A percentile compares a stretch with the other conserved stretches of the same genome.
Conservation (phyloP, 1,140 invertebrate species). For the Formica exsecta region DNA sequence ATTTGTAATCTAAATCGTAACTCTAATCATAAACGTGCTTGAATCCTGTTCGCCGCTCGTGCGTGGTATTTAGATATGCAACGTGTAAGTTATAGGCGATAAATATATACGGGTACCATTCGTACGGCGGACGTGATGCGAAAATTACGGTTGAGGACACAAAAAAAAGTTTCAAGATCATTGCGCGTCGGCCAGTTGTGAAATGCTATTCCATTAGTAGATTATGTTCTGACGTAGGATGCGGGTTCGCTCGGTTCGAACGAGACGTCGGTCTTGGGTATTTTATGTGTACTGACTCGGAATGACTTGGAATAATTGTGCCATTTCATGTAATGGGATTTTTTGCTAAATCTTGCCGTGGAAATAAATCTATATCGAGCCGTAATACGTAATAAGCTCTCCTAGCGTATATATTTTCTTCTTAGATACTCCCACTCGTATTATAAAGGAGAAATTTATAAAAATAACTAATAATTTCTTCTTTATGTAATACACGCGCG, state of each 20-base stretch:
- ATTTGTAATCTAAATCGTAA: no score
- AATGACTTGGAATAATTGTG: constrained; percentile 9
- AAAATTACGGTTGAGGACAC: neutral
- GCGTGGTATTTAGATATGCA: constrained; percentile 18
- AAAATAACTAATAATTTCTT: constrained; percentile 36
- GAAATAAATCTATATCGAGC: constrained; percentile 11
- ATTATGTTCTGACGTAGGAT: constrained; percentile 37
- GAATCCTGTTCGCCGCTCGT: neutral
- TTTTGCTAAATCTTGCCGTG: neutral
- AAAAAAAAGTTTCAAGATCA: constrained; percentile 51
- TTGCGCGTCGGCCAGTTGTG: neutral
- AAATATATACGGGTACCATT: constrained; percentile 28
- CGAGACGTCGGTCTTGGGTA: constrained; percentile 3
- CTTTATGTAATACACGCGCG: neutral
- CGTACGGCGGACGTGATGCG: neutral
- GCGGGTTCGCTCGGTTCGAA: constrained; percentile 6
- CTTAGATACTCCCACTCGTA: neutral
- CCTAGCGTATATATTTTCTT: neutral
- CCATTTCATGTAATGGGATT: neutral
- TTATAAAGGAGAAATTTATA: constrained; percentile 28
- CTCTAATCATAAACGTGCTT: neutral
- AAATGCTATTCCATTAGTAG: constrained; percentile 29
- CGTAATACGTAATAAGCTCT: neutral
- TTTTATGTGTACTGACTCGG: neutral
- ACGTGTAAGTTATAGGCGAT: neutral